phyloP scores from a whole-genome alignment of 2,888 invertebrate species.

The Salpingus planirostris region DNA sequence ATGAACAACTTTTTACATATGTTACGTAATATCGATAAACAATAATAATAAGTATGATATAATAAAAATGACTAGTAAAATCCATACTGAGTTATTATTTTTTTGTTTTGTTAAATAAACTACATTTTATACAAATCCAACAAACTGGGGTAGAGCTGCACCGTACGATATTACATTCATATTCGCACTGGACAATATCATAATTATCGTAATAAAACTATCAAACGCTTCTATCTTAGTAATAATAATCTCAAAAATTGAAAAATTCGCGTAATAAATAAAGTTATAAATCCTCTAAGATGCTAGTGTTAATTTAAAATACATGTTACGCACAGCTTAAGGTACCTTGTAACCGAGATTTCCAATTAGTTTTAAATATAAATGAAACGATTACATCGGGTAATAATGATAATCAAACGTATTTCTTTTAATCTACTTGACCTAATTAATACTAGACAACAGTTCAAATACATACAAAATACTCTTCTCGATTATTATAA shows the following conservation, averaged over 20 bases:
- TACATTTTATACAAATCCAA: constrained; percentile 35
- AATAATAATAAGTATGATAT: constrained; percentile 22
- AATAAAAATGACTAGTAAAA: constrained; percentile 42
- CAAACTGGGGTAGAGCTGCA: constrained; percentile 37
- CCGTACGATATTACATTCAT: too few relatives aligned
- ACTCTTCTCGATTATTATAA: constrained; percentile 22
- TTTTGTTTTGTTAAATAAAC: constrained; percentile 38
- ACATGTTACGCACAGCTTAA: too few relatives aligned
- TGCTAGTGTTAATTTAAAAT: too few relatives aligned
- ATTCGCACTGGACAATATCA: too few relatives aligned
- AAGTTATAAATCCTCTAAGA: too few relatives aligned
- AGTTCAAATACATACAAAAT: constrained; percentile 25
- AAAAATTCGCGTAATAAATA: constrained; percentile 1
- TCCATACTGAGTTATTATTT: constrained; percentile 23
- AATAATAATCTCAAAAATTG: constrained; percentile 16
- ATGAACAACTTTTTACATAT: constrained; percentile 39
- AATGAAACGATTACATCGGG: too few relatives aligned
- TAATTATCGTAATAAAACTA: constrained; percentile 3
- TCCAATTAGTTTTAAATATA: too few relatives aligned
- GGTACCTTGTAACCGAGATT: too few relatives aligned
- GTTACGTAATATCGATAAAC: constrained; percentile 35
- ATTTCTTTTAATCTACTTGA: too few relatives aligned
- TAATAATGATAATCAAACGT: neutral
- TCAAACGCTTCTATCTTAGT: constrained; percentile 4
- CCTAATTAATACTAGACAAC: too few relatives aligned